Evolutionary conservation across 2,797 vertebrate species (phyloP).

Genomic region (Ataeniobius toweri): DNA sequence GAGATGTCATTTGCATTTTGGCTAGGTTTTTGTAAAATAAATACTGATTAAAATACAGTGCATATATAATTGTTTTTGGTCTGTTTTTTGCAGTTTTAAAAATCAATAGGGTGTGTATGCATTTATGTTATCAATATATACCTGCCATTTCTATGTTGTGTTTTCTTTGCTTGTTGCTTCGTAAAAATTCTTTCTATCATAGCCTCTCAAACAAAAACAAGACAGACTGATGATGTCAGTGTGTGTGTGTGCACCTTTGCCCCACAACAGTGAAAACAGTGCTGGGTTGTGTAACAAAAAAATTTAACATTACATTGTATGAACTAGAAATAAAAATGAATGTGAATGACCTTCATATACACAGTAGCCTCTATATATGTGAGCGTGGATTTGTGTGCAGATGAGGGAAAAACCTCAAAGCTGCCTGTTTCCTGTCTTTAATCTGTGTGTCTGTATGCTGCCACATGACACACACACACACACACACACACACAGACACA

Average conservation of each 20-base stretch:
- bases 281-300: constrained; percentile 4
- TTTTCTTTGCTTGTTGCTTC: constrained; percentile 35
- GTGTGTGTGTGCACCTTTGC: constrained; percentile 25
- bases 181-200: constrained; percentile 51
- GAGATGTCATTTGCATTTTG: not conserved
- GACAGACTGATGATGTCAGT: constrained; percentile 47
- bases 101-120: not conserved
- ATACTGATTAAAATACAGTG: not conserved
- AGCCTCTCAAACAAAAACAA: constrained; percentile 44
- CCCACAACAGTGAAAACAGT: not conserved
- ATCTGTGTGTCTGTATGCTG: constrained; percentile 46
- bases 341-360: not conserved
- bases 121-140: not conserved
- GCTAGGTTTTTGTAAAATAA: not conserved
- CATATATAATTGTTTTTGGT: not conserved
- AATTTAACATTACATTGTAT: not conserved
- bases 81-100: not conserved
- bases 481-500: constrained; percentile 30
- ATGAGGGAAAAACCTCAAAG: constrained; percentile 22
- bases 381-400: constrained; percentile 29
- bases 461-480: constrained; percentile 28
- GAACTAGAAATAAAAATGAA: not conserved
- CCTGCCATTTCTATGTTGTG: constrained; percentile 27
- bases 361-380: not conserved
- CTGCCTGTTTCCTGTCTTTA: constrained; percentile 62